Percentiles rank a stretch among this genome's conserved stretches.
These are phyloP conservation scores for Argyresthia albistria DNA, from an alignment of 2,888 invertebrate genomes.

Conservation along the genomic window DNA sequence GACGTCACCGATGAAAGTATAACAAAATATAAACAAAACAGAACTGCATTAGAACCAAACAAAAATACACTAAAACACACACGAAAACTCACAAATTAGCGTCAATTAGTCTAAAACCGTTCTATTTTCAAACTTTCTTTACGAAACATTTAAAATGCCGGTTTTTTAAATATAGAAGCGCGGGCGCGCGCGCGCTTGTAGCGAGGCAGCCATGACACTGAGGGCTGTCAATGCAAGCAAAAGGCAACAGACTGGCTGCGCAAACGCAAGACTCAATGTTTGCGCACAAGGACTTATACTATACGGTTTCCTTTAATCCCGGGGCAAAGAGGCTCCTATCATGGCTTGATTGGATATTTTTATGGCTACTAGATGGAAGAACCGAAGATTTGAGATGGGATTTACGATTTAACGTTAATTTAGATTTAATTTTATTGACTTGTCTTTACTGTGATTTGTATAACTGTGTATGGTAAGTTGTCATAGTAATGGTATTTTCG, in stretches of 20 bases:
- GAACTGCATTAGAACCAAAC: background rate
- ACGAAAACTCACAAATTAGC: background rate
- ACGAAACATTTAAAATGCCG: constrained; percentile 14
- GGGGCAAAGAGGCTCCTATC: too few species aligned
- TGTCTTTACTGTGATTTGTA: too few species aligned
- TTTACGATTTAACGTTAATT: too few species aligned
- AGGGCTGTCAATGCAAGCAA: constrained; percentile 10
- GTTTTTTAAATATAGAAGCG: constrained; percentile 12
- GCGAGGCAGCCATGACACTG: constrained; percentile 61
- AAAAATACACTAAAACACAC: background rate
- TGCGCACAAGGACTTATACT: too few species aligned
- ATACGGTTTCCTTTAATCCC: too few species aligned
- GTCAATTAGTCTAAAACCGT: background rate
- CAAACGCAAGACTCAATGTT: constrained; percentile 31
- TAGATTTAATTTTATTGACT: too few species aligned
- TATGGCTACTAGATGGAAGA: too few species aligned
- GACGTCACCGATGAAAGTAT: background rate
- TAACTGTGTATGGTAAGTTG: too few species aligned
- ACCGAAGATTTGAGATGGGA: too few species aligned
- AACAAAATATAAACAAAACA: background rate
- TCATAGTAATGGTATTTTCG: too few species aligned
- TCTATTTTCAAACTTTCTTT: constrained; percentile 3
- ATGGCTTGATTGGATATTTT: too few species aligned
- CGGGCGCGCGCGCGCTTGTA: constrained; percentile 44
- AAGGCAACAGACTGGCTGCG: constrained; percentile 7